Evolutionary conservation across 2,888 invertebrate species (phyloP), one percentile per base, ranked within the genome.

Genomic region (Chesias legatella): DNA sequence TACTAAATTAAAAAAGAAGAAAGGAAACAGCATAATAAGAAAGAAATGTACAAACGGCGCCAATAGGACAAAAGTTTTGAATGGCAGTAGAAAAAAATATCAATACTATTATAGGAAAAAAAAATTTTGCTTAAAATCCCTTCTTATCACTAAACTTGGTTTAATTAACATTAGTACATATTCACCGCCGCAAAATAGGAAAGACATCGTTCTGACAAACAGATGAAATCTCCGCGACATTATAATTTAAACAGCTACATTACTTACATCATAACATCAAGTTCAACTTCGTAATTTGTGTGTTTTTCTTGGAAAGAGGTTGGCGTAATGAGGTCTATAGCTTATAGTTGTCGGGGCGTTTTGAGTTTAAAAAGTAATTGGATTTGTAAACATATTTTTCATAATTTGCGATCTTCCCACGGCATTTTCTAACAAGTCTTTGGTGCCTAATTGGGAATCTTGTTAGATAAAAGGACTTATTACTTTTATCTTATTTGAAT

Each of bases 281-380:
- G 79, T 74, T 74, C 63, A 69, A 69, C 74, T 77, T 80, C 67
- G 64, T 77, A 79, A 79, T 82, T 78, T 70, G 78, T 66, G 78
- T 66, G 56, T 58, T 75, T 73, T 81, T 80, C 81, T 63, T 77
- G 75, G 77, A 73, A 75, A 66, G 47, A 57, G 58, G 65, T 56
- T 65, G 58, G 53, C 55, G 60, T 75, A 75, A 77, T 73, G 71
- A 72, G 70, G 38, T 53, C 71, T 65, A 70, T 33, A 32, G 28
- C 29, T 32, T 22, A 42, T 33, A 13, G 43, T 43, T 40, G 9
- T 13, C 39, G 23, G 22, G 22, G 8, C 21, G 38, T 24, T 37
- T 26, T 20, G 29, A 42, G 45, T 42, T n/a, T 34, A 10, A 25
- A 46, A 47, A 22, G 30, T 53, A 53, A 51, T 53, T 48, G 51